A percentile compares a stretch with the other conserved stretches of the same genome.
Evolutionary conservation across 1,140 invertebrate genomes (phyloP).

Genomic region (Aphidius gifuensis): DNA sequence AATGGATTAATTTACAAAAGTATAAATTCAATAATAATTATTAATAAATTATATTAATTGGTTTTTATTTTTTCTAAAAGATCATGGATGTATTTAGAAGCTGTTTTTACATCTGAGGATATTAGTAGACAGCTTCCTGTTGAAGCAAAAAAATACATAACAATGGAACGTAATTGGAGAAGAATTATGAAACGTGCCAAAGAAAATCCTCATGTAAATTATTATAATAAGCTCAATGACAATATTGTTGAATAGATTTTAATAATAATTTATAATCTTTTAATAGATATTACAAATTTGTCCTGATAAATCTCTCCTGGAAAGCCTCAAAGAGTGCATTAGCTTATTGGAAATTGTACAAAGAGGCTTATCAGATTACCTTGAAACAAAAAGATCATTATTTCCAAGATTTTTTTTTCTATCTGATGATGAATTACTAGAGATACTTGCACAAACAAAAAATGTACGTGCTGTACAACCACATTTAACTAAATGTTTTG

Average conservation of each 20-base stretch:
- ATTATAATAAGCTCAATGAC: neutral
- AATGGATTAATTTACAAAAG: slow-evolving; percentile 74
- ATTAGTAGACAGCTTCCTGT: slow-evolving; percentile 72
- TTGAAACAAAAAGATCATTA: slow-evolving; percentile 68
- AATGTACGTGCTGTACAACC: slow-evolving; percentile 74
- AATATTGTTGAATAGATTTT: slow-evolving; percentile 6
- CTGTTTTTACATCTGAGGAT: slow-evolving; percentile 80
- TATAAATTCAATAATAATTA: slow-evolving; percentile 35
- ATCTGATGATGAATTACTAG: slow-evolving; percentile 73
- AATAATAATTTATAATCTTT: neutral
- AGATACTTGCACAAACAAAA: slow-evolving; percentile 72
- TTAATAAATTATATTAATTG: neutral
- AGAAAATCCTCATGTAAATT: slow-evolving; percentile 63
- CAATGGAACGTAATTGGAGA: slow-evolving; percentile 74
- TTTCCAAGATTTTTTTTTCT: slow-evolving; percentile 78
- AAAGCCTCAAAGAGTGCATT: slow-evolving; percentile 66
- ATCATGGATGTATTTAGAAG: slow-evolving; percentile 82
- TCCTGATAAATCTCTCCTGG: slow-evolving; percentile 61
- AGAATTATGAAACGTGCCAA: slow-evolving; percentile 69
- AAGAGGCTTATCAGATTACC: slow-evolving; percentile 71
- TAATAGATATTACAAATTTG: slow-evolving; percentile 61
- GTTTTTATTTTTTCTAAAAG: slow-evolving; percentile 39
- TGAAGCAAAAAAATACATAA: slow-evolving; percentile 74
- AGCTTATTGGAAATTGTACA: slow-evolving; percentile 67
- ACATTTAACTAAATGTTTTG: slow-evolving; percentile 77